A percentile compares a stretch with the other conserved stretches of the same genome.
These are phyloP conservation scores for Pycnomerus fuliginosus DNA, from an alignment of 2,888 invertebrate genomes.

Conservation along the genomic window DNA sequence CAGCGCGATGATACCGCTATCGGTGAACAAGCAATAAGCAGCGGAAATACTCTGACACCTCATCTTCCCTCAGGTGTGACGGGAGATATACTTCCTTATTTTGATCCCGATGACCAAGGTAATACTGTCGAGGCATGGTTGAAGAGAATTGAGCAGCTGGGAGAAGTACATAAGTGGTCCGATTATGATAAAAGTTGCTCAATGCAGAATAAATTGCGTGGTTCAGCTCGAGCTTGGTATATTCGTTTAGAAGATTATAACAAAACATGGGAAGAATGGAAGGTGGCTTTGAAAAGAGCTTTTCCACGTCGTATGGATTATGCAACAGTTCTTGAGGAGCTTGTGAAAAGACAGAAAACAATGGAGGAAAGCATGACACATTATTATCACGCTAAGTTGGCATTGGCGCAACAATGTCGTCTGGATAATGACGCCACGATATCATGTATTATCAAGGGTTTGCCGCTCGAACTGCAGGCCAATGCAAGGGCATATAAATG, in stretches of 20 bases:
- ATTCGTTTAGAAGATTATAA: conserved; percentile 25
- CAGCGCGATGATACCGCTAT: background rate
- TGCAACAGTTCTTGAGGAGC: conserved; percentile 35
- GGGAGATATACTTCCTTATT: conserved; percentile 6
- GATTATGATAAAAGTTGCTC: conserved; percentile 12
- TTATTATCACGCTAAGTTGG: conserved; percentile 37
- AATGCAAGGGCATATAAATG: conserved; percentile 22
- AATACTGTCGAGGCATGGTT: conserved; percentile 9
- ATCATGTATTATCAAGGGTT: conserved; percentile 26
- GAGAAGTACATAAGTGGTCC: conserved; percentile 12
- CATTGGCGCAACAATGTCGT: conserved; percentile 25
- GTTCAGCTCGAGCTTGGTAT: conserved; percentile 24
- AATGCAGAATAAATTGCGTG: conserved; percentile 13
- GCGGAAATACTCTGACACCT: background rate
- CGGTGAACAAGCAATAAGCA: background rate
- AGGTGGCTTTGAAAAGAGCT: conserved; percentile 24
- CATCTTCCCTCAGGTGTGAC: background rate
- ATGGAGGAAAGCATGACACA: conserved; percentile 37
- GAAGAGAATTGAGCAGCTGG: conserved; percentile 15
- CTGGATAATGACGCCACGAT: conserved; percentile 24
- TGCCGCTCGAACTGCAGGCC: conserved; percentile 25
- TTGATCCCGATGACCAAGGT: conserved; percentile 14
- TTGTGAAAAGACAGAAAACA: conserved; percentile 32
- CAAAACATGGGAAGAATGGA: conserved; percentile 38
- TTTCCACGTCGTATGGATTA: conserved; percentile 35